Percentiles rank a stretch among this genome's conserved stretches.
phyloP scores from a whole-genome alignment of 2,113 vertebrate genomes.

The Loxodonta africana region DNA sequence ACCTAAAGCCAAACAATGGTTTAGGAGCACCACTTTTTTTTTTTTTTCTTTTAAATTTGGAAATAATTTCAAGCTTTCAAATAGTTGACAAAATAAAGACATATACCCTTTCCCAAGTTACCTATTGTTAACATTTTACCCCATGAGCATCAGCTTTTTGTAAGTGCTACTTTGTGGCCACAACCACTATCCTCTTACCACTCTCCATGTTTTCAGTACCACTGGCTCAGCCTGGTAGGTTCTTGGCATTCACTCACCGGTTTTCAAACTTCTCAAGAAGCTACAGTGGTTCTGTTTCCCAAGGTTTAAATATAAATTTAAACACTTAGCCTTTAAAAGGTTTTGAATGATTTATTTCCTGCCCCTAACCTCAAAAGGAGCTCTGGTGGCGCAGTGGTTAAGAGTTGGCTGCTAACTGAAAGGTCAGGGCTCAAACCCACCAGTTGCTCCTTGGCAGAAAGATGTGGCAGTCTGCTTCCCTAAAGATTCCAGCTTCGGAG shows the following conservation, averaged over 20 bases:
- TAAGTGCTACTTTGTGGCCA: neutral
- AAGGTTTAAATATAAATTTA: neutral
- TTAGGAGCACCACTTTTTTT: neutral
- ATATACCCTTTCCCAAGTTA: neutral
- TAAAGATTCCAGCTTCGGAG: neutral
- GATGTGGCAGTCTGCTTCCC: neutral
- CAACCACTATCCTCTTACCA: neutral
- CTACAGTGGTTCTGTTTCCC: neutral
- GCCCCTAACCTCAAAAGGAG: neutral
- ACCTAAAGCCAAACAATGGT: neutral
- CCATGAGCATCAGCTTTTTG: neutral
- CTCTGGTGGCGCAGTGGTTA: too few relatives aligned
- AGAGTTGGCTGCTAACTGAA: neutral
- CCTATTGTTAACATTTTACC: neutral
- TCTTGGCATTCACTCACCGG: neutral
- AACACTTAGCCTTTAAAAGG: neutral
- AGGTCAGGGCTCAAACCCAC: neutral
- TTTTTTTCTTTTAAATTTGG: neutral
- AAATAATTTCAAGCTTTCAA: conserved; percentile 20
- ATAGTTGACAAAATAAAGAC: conserved; percentile 9
- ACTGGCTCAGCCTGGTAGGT: neutral
- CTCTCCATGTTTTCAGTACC: neutral
- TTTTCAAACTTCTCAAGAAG: neutral
- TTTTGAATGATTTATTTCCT: neutral
- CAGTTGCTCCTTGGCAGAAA: neutral